phyloP scores from a whole-genome alignment of 2,888 invertebrate genomes.

The Cryptus armator region DNA sequence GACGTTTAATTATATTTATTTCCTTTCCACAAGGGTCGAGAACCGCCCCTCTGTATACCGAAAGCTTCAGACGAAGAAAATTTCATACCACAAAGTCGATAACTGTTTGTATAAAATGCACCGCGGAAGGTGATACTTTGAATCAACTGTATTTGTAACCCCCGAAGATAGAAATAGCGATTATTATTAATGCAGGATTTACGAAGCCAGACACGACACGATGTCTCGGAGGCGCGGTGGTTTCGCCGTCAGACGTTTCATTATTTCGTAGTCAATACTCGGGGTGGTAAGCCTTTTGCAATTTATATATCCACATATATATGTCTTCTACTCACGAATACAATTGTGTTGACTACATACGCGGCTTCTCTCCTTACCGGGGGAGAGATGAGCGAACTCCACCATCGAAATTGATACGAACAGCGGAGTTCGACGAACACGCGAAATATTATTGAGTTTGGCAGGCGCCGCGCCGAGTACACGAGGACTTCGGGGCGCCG shows the following conservation, averaged over 20 bases:
- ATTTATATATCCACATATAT: neutral
- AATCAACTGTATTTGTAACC: neutral
- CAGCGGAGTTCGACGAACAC: slow-evolving; percentile 30
- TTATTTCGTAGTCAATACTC: slow-evolving; percentile 40
- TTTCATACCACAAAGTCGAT: neutral
- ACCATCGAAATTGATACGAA: slow-evolving; percentile 47
- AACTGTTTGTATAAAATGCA: neutral
- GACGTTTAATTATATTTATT: slow-evolving; percentile 44
- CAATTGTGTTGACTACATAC: neutral
- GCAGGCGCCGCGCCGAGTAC: slow-evolving; percentile 10
- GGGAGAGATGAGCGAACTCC: neutral
- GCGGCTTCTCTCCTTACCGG: neutral
- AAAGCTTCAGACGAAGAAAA: neutral
- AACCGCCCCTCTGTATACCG: neutral
- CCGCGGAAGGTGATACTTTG: neutral
- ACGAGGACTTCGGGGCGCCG: slow-evolving; percentile 36
- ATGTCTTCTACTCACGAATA: neutral
- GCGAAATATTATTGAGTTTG: slow-evolving; percentile 55
- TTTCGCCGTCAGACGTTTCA: slow-evolving; percentile 35
- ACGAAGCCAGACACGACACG: slow-evolving; percentile 16
- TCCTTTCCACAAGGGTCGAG: neutral
- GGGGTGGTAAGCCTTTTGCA: slow-evolving; percentile 12
- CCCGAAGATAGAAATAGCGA: neutral
- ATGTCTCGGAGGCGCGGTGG: slow-evolving; percentile 3
- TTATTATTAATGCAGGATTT: slow-evolving; percentile 12